Evolutionary conservation across 2,113 vertebrate genomes (phyloP), one percentile per base, ranked within the genome.

Genomic region (Corythaeola cristata): DNA sequence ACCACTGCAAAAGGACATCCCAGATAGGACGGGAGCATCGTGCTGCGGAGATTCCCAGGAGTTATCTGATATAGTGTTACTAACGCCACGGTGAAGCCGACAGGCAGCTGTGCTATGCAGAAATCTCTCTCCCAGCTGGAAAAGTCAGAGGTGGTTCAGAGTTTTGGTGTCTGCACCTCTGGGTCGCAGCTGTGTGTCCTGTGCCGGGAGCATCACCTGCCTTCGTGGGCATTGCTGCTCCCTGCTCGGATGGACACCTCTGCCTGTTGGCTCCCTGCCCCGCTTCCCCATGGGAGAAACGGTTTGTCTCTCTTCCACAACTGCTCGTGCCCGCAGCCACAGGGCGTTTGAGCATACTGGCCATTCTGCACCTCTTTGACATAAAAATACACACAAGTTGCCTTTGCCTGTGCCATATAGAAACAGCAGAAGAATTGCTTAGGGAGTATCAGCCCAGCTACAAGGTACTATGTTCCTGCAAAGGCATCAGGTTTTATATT

Each of bases 401-500:
- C 39, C 9, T 88, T 85, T 78, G 17, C 10, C 2, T n/a, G 1
- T 55, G 62, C 12, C 1, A 1, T 30, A n/a, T 2, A 53, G 27
- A 60, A 89, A 30, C 5, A 8, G 39, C 41, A 85, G 33, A 59
- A 76, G 6, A 60, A 15, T 35, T 68, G 18, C 8, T 59, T 85
- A 37, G 19, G 56, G 9, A 91, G 8, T 68, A 72, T 47, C 1
- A 71, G n/a, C 41, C 13, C 41, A 44, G 41, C 41, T 44, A 44
- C 41, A 44, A n/a, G n/a, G n/a, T n/a, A n/a, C 12, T 37, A 5
- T 0, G 0, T 64, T 89, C 10, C 45, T 88, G 50, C 16, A n/a
- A 64, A 76, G 21, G 13, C 16, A 12, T 73, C 12, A 9, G 32
- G 33, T 81, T 66, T 74, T 15, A 19, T 72, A 11, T 85, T 72